Conservation (phyloP, 2,888 invertebrate genomes). For the Hypsopygia costalis region DNA sequence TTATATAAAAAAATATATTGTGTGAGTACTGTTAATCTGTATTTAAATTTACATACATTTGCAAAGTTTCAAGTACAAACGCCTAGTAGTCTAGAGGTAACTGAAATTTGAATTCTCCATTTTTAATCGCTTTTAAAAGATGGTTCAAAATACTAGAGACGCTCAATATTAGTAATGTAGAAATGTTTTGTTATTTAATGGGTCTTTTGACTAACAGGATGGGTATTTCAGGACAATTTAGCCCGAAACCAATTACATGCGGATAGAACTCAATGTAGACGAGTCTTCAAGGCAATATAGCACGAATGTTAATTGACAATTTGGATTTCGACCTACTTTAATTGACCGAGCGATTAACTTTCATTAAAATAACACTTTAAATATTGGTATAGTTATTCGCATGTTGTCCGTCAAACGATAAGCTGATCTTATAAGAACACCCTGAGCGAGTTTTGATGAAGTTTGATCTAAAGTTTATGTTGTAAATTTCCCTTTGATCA, state of each 20-base stretch:
- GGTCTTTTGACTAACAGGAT: not conserved
- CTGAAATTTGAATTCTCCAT: too few species aligned
- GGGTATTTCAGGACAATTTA: constrained; percentile 9
- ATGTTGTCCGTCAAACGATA: constrained; percentile 35
- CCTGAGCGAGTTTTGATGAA: constrained; percentile 67
- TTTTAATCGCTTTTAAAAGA: too few species aligned
- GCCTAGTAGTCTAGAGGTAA: too few species aligned
- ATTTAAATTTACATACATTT: too few species aligned
- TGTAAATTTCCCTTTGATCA: constrained; percentile 21
- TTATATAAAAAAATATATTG: too few species aligned
- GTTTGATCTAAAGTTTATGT: constrained; percentile 25
- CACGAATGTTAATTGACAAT: constrained; percentile 42
- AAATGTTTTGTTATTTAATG: not conserved
- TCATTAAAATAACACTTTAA: constrained; percentile 46
- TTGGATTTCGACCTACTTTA: constrained; percentile 36
- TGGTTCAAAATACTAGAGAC: too few species aligned
- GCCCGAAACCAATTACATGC: constrained; percentile 17
- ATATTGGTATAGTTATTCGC: constrained; percentile 50
- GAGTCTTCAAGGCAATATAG: constrained; percentile 33
- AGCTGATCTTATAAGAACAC: constrained; percentile 45
- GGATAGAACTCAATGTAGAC: constrained; percentile 16
- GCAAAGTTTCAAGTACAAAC: too few species aligned
- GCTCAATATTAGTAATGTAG: too few species aligned
- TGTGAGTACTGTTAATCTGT: too few species aligned
- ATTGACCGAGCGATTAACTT: constrained; percentile 50